Base-by-base conservation (phyloP, 2,797 vertebrate species). In the Gallinago solitaria region DNA sequence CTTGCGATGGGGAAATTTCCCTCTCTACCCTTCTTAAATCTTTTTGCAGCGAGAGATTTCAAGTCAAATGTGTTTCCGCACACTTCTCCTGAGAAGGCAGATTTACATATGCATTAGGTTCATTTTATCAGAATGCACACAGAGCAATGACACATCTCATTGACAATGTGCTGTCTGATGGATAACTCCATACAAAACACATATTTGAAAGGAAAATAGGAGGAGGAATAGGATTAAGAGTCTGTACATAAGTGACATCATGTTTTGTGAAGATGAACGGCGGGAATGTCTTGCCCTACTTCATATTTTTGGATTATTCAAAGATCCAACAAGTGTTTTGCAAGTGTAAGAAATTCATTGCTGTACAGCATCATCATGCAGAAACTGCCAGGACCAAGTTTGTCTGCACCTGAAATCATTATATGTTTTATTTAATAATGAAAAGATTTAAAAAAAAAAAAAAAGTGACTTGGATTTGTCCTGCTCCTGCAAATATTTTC, bases 81-180 rank as follows among this genome's bases (percentile, higher is more conserved):
- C 92, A 87, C 96, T 95, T 96, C 94, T 97, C 95, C 83, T 33
- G 90, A 93, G 97, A 96, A 97, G 96, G 79, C 94, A 92, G 95
- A 97, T 97, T 96, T 97, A 96, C 97, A 98, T 98, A 97, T 97
- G 97, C 91, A 97, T 98, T 96, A 97, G 95, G 92, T 95, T 97
- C 97, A 93, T 96, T 98, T 98, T 94, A 97, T 98, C 96, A 68
- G 97, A 95, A 95, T 25, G 87, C 87, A 93, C 96, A 95, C 88
- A 78, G 91, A 83, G 96, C 96, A 96, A 68, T 97, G 97, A 97
- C 97, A 97, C 96, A 89, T 97, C 95, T 96, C 97, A 97, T 95
- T 97, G 97, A 97, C 95, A 95, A 28, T 60, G 43, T 95, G 95
- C 59, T 76, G 96, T 96, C 96, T 97, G 96, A 97, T 75, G 56